Percentiles rank a stretch among this genome's conserved stretches.
phyloP scores from a whole-genome alignment of 2,113 vertebrate species.

The Bos javanicus region DNA sequence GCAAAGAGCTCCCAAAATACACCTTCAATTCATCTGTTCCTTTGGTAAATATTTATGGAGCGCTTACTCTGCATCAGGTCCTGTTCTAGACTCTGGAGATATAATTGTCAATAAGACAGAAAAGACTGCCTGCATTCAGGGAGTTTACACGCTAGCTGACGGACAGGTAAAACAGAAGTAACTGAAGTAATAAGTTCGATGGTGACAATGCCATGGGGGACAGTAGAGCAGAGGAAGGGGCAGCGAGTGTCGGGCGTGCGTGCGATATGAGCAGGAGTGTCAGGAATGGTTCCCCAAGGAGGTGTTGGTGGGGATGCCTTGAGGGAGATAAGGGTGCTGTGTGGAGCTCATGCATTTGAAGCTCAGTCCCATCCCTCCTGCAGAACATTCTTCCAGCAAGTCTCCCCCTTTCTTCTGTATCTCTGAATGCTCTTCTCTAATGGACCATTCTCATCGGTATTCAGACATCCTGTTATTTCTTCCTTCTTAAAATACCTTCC shows the following conservation, averaged over 20 bases:
- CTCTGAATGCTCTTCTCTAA: neutral
- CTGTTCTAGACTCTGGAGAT: neutral
- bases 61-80: neutral
- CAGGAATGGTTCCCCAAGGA: neutral
- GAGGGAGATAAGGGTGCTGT: neutral
- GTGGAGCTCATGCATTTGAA: neutral
- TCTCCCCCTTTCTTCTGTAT: neutral
- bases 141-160: neutral
- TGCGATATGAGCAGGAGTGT: fast-evolving
- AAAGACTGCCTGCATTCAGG: neutral
- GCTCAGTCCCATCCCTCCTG: neutral
- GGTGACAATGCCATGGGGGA: neutral
- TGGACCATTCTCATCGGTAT: neutral
- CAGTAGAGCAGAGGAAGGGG: neutral
- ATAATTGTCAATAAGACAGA: neutral
- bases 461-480: neutral
- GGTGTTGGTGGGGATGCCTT: fast-evolving
- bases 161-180: neutral
- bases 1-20: neutral
- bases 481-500: neutral
- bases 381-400: neutral
- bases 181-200: too few species aligned
- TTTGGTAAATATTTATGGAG: neutral
- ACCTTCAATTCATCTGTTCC: neutral
- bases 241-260: fast-evolving